Percentiles rank a stretch among this genome's conserved stretches.
These are phyloP conservation scores for Drosophila koepferae DNA, from an alignment of 2,888 invertebrate species.

Conservation along the genomic window DNA sequence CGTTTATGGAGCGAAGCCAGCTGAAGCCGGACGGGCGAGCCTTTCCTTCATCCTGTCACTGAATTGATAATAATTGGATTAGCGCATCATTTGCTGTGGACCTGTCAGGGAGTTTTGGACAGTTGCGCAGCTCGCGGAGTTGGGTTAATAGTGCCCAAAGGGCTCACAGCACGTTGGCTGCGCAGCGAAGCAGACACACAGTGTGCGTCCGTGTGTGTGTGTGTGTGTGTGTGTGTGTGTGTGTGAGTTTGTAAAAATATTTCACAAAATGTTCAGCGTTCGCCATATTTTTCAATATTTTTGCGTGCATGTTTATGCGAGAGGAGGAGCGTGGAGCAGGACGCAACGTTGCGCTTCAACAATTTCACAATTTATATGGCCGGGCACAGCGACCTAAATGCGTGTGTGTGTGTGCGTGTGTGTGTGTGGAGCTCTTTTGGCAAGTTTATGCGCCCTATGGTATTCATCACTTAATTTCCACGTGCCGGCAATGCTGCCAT, in stretches of 20 bases:
- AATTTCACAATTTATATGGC: conserved; percentile 73
- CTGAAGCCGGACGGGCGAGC: conserved; percentile 5
- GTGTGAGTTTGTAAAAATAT: conserved; percentile 43
- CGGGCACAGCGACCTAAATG: conserved; percentile 68
- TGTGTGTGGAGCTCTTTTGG: conserved; percentile 27
- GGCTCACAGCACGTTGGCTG: conserved; percentile 70
- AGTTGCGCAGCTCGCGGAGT: conserved; percentile 29
- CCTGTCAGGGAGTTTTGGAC: conserved; percentile 34
- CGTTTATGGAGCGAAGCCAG: background rate
- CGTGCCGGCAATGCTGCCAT: conserved; percentile 71
- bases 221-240: conserved; percentile 5
- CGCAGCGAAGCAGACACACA: conserved; percentile 54
- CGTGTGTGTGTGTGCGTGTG: conserved; percentile 9
- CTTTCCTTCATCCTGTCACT: conserved; percentile 70
- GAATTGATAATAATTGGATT: conserved; percentile 84
- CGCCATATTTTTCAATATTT: conserved; percentile 72
- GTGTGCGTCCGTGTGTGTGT: background rate
- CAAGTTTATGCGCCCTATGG: conserved; percentile 68
- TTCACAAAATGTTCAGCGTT: conserved; percentile 62
- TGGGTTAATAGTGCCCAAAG: conserved; percentile 72
- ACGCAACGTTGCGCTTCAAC: conserved; percentile 58
- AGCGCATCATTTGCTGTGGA: conserved; percentile 63
- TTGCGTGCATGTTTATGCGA: conserved; percentile 23
- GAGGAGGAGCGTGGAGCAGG: background rate
- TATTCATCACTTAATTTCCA: conserved; percentile 80